Conservation (phyloP, 2,113 vertebrate genomes). For the Isurus oxyrinchus region DNA sequence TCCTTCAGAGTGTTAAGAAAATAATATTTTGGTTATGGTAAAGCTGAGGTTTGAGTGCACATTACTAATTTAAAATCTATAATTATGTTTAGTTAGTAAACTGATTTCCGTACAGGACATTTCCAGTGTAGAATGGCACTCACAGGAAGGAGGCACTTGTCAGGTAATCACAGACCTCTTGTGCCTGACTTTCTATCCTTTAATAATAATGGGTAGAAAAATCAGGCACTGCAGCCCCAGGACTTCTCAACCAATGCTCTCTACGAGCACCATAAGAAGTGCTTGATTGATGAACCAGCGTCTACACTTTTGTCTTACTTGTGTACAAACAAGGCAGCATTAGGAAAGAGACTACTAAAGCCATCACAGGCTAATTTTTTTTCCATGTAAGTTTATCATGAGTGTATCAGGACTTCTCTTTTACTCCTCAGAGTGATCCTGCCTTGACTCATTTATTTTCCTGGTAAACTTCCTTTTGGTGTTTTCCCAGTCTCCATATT, state of each 20-base stretch:
- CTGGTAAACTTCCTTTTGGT: not conserved
- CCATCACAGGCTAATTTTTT: not conserved
- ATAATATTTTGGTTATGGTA: not conserved
- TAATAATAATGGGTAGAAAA: not conserved
- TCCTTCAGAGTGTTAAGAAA: not conserved
- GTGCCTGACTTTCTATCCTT: not conserved
- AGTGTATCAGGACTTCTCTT: not conserved
- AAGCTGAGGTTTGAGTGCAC: not conserved
- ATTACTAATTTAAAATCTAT: not conserved
- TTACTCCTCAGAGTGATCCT: not conserved
- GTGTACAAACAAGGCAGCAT: not conserved
- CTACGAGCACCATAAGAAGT: not conserved
- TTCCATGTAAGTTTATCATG: not conserved
- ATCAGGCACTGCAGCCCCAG: not conserved
- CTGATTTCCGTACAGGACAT: not conserved
- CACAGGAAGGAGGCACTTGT: not conserved
- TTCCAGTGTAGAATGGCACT: not conserved
- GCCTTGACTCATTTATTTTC: not conserved
- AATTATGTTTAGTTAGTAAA: not conserved
- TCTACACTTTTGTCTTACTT: not conserved
- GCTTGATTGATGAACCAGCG: not conserved
- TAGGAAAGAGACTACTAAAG: not conserved
- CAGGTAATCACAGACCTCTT: not conserved
- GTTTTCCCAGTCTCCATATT: not conserved
- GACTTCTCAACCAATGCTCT: not conserved